Conservation (phyloP, 2,888 invertebrate species). For the Marasmarcha lunaedactyla region DNA sequence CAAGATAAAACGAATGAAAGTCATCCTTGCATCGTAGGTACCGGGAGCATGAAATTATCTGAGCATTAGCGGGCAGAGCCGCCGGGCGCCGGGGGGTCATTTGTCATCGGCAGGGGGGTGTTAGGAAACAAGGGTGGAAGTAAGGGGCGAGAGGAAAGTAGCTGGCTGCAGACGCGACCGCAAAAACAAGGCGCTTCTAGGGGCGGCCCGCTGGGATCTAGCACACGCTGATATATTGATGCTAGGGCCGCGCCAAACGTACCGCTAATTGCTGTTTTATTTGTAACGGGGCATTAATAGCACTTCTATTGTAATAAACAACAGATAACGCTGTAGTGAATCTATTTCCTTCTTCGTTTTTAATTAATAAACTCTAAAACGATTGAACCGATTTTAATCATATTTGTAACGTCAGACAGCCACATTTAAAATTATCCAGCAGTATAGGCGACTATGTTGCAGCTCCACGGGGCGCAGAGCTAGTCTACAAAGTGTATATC, state of each 20-base stretch:
- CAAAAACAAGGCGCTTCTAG: slow-evolving; percentile 63
- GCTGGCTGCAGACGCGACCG: slow-evolving; percentile 61
- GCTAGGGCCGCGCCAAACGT: slow-evolving; percentile 5
- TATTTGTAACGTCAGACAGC: no score
- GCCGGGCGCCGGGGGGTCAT: slow-evolving; percentile 59
- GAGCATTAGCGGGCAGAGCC: slow-evolving; percentile 52
- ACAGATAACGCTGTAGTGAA: no score
- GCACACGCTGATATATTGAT: slow-evolving; percentile 5
- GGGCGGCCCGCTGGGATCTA: slow-evolving; percentile 32
- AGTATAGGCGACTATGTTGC: no score
- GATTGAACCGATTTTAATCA: no score
- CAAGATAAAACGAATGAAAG: slow-evolving; percentile 1
- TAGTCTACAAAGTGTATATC: no score
- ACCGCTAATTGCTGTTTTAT: neutral
- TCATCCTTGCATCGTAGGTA: slow-evolving; percentile 32
- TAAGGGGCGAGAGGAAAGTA: slow-evolving; percentile 32
- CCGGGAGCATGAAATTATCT: slow-evolving; percentile 64
- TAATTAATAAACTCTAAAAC: no score
- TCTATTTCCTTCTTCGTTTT: no score
- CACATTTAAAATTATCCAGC: no score
- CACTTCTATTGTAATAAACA: no score
- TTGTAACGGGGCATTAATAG: neutral
- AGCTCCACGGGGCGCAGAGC: no score
- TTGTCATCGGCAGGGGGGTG: slow-evolving; percentile 52
- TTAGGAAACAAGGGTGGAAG: slow-evolving; percentile 20